Evolutionary conservation across 2,797 vertebrate species (phyloP).

Genomic region (Cyprinodon diabolis): DNA sequence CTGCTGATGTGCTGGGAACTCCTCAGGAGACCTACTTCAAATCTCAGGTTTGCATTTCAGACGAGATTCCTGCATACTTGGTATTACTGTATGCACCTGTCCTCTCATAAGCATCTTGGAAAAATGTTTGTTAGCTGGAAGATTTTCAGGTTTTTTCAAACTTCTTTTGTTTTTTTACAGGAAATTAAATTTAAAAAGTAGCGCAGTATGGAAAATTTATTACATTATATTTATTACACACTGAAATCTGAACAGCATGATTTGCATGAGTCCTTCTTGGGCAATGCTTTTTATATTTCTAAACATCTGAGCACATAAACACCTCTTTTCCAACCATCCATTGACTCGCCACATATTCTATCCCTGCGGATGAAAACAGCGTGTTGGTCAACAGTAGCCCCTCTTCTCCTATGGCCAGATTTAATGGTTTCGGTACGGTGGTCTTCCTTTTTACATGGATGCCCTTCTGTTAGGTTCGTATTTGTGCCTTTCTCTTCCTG

Average conservation of each 20-base stretch:
- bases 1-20: slow-evolving; percentile 94
- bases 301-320: not conserved
- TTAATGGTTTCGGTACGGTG: not conserved
- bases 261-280: too few species aligned
- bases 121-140: not conserved
- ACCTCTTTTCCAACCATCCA: too few species aligned
- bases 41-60: slow-evolving; percentile 87
- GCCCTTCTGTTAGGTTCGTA: too few species aligned
- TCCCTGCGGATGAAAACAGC: too few species aligned
- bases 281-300: not conserved
- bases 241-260: not conserved
- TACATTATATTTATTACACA: not conserved
- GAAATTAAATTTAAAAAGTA: not conserved
- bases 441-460: not conserved
- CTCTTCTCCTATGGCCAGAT: not conserved
- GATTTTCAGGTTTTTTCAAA: not conserved
- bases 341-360: too few species aligned
- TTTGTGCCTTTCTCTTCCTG: too few species aligned
- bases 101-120: not conserved
- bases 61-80: not conserved
- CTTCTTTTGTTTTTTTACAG: not conserved
- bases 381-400: not conserved
- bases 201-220: not conserved
- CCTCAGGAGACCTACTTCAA: slow-evolving; percentile 99
- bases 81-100: not conserved